Evolutionary conservation across 1,140 invertebrate species (phyloP).

Genomic region (Hyposmocoma kahamanoa): DNA sequence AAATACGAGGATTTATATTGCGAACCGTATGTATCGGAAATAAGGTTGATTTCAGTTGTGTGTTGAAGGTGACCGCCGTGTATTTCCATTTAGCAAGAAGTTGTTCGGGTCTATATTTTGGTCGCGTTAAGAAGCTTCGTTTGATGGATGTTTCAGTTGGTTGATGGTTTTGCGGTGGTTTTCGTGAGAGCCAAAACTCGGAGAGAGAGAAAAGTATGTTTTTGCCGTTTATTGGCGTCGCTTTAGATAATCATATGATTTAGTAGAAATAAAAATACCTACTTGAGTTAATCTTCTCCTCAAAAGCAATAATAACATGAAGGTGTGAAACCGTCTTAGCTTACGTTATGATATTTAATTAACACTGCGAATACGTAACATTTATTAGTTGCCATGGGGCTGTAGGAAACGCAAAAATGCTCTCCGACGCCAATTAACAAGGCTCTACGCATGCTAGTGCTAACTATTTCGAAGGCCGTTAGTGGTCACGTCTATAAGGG

Average conservation of each 20-base stretch:
- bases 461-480: conserved; percentile 19
- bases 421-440: conserved; percentile 46
- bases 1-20: too few relatives aligned
- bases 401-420: conserved; percentile 33
- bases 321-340: too few relatives aligned
- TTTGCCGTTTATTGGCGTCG: conserved; percentile 21
- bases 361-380: conserved; percentile 19
- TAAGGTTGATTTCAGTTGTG: conserved; percentile 25
- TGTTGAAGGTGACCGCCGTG: conserved; percentile 7
- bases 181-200: conserved; percentile 27
- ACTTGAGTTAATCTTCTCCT: too few relatives aligned
- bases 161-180: conserved; percentile 42
- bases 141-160: conserved; percentile 54
- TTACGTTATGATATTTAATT: conserved; percentile 26
- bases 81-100: conserved; percentile 51
- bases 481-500: background rate
- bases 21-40: conserved; percentile 20
- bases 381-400: conserved; percentile 29
- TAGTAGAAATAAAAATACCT: too few relatives aligned
- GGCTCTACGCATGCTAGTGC: conserved; percentile 12
- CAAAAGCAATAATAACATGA: too few relatives aligned
- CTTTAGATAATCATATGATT: too few relatives aligned
- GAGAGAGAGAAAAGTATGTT: conserved; percentile 20
- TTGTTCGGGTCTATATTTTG: conserved; percentile 47
- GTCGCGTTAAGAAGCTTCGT: conserved; percentile 53